Evolutionary conservation across 1,140 invertebrate species (phyloP), one percentile per base, ranked within the genome.

Genomic region (Antheraea mylitta): DNA sequence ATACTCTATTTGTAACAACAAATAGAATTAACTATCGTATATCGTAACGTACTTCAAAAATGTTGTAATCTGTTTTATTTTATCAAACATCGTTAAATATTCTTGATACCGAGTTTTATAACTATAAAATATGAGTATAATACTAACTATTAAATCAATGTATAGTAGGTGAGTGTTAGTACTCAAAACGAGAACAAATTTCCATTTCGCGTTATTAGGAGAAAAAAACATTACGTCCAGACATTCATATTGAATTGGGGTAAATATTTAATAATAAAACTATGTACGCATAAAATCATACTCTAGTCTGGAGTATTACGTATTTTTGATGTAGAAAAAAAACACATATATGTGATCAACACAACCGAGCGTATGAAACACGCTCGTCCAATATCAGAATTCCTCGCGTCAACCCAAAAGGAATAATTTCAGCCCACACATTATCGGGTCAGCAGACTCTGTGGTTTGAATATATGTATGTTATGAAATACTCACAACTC

Each of bases 371-470:
- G 18, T 19, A 53, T 19, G 18, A n/a, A 63, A 63, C 19, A 37
- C 11, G 61, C 30, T 36, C 61, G 22, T 63, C 30, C 61, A 63
- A 36, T 30, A 30, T 63, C 61, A 63, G 22, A 63, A 63, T 63
- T 63, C 61, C 61, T 63, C 19, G 7, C 61, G 61, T 22, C 61
- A 63, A 63, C 19, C 30, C 61, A 36, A 63, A 42, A 63, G 61
- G 61, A 37, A 63, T 63, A 63, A 63, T 63, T 63, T 37, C 30
- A 63, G 61, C n/a, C 61, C 61, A 36, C 61, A 63, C 61, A 63
- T 62, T 62, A 62, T 37, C 61, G 61, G 19, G 16, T 63, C 61
- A 36, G 61, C 30, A 36, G 22, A 63, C 61, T 7, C 11, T 63
- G 30, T 36, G 59, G 59, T 63, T 22, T 37, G 19, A 63, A 63